phyloP scores from a whole-genome alignment of 2,113 vertebrate species.

The human (Homo sapiens) region DNA sequence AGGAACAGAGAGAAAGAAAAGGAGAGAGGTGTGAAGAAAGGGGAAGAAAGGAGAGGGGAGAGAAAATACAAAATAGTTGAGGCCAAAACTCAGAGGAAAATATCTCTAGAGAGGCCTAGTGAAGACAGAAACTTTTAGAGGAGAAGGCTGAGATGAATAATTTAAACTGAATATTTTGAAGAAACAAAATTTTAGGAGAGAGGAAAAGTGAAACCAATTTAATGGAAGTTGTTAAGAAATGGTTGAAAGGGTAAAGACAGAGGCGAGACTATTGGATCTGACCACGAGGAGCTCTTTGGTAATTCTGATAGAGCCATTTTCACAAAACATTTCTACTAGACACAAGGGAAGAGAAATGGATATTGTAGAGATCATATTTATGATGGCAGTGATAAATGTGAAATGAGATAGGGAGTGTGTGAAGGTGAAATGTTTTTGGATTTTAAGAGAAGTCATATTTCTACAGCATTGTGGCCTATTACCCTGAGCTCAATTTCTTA shows the following conservation, averaged over 20 bases:
- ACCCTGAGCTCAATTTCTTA: neutral
- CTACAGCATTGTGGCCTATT: neutral
- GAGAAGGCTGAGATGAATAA: neutral
- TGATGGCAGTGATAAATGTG: neutral
- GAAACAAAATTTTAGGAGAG: neutral
- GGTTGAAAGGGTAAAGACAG: neutral
- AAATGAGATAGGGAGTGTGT: neutral
- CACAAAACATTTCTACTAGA: neutral
- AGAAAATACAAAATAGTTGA: neutral
- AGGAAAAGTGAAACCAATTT: neutral
- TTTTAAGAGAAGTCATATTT: constrained; percentile 20
- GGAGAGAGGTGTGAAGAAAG: neutral
- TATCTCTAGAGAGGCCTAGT: neutral
- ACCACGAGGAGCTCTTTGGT: too few relatives aligned
- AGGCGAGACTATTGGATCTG: neutral
- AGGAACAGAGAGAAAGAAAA: neutral
- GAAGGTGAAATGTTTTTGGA: neutral
- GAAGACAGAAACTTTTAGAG: neutral
- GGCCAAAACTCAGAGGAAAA: neutral
- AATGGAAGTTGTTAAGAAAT: neutral
- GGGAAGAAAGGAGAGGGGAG: neutral
- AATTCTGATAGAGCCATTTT: neutral
- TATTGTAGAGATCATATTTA: neutral
- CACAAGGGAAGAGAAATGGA: neutral
- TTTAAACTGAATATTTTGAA: neutral